Base-by-base conservation (phyloP, 2,113 vertebrate species). In the Grammomys surdaster region DNA sequence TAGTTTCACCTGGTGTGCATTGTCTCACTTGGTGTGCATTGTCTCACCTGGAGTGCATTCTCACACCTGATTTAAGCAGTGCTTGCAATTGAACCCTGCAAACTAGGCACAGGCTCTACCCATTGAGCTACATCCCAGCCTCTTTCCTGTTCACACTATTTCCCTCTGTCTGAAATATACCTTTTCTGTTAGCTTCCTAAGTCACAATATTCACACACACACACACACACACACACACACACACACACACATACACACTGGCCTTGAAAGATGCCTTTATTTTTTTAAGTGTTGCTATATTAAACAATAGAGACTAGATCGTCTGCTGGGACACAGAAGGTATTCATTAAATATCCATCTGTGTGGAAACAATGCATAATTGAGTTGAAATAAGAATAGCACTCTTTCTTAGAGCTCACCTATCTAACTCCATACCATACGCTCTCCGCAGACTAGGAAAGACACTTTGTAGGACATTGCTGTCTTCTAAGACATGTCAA, bases 161-260 rank as follows among this genome's bases (percentile, higher is more conserved):
- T 97, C 85, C 78, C n/a, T 58, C 54, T 88, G 33, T 75, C 63
- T 56, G 54, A 76, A 86, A 31, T 90, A 72, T 58, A 91, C 48
- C 97, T 97, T 96, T 97, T 97, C 88, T 92, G 75, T 80, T 96
- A 54, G 51, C 81, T 80, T 78, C 20, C n/a, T 76, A 40, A 31
- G 36, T 87, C 2, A 33, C 72, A 60, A 77, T n/a, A 69, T 2
- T 69, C 11, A 58, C 46, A 54, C 20, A 60, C 4, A 86, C 14
- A 43, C 33, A 58, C 48, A 58, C 77, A 80, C 24, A 54, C 19
- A 54, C 19, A 76, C 77, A 80, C 31, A 80, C 77, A 80, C 48
- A 54, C 77, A 80, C 77, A 80, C 51, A 56, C 54, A 82, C 80
- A 82, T 56, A 84, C 81, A 63, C 58, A 91, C 70, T 4, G 63